phyloP scores from a whole-genome alignment of 2,888 invertebrate genomes.

The Cheiracanthium punctorium region DNA sequence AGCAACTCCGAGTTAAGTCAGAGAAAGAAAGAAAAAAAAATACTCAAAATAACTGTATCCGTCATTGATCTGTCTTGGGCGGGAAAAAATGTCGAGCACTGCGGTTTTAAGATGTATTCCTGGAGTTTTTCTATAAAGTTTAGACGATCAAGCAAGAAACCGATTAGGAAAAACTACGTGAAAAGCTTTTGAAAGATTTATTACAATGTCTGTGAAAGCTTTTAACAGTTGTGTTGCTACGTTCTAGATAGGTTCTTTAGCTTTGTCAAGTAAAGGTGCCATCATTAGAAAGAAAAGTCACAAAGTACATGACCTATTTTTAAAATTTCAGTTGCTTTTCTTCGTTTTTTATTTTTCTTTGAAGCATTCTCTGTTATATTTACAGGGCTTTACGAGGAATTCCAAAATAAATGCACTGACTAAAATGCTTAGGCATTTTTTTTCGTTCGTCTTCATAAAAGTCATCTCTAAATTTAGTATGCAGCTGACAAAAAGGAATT shows the following conservation, averaged over 20 bases:
- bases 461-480: too few species aligned
- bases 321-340: neutral
- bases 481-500: too few species aligned
- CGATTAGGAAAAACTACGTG: neutral
- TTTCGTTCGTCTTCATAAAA: too few species aligned
- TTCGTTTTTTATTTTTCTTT: neutral
- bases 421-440: neutral
- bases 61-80: neutral
- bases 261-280: conserved; percentile 1
- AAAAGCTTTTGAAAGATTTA: conserved; percentile 1
- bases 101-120: neutral
- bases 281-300: neutral
- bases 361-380: too few species aligned
- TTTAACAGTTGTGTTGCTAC: neutral
- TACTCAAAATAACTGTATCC: too few species aligned
- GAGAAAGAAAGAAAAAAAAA: too few species aligned
- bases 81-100: neutral
- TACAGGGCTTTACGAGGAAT: too few species aligned
- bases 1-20: too few species aligned
- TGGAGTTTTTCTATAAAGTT: neutral
- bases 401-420: too few species aligned
- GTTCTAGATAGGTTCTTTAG: neutral
- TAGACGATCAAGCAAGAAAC: neutral
- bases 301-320: neutral
- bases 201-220: conserved; percentile 4